Percentiles rank a stretch among this genome's conserved stretches.
These are phyloP conservation scores for Mormyrus proboscirostris DNA, from an alignment of 2,797 vertebrate genomes.

Conservation along the genomic window DNA sequence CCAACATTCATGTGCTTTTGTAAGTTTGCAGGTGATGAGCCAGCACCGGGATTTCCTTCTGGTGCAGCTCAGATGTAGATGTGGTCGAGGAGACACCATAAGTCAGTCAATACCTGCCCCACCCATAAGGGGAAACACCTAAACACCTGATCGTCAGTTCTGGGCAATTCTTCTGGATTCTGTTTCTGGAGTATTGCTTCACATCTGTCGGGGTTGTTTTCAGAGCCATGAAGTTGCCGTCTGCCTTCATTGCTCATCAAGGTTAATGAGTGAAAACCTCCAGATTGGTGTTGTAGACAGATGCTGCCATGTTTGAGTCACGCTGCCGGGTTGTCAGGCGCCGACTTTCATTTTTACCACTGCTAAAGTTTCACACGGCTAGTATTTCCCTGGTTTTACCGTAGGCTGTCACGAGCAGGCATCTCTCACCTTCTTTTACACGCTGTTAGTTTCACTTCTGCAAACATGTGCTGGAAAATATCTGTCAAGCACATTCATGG, in stretches of 20 bases:
- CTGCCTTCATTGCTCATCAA: background rate
- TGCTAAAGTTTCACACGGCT: background rate
- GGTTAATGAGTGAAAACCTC: background rate
- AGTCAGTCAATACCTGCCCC: background rate
- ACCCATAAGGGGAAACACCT: background rate
- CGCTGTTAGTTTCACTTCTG: background rate
- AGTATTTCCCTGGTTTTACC: background rate
- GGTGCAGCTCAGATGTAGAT: background rate
- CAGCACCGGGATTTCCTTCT: constrained; percentile 10
- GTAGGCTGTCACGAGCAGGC: background rate
- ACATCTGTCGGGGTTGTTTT: background rate
- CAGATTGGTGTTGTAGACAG: background rate
- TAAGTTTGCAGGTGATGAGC: background rate
- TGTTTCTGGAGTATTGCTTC: background rate
- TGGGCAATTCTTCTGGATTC: background rate
- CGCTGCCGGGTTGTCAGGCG: background rate
- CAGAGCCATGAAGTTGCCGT: background rate
- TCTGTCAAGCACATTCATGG: background rate
- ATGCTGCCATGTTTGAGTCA: background rate
- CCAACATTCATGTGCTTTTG: background rate
- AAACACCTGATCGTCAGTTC: background rate
- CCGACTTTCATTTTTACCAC: background rate
- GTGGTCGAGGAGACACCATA: background rate
- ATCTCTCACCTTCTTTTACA: background rate
- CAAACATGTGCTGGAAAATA: background rate